Evolutionary conservation across 2,888 invertebrate species (phyloP), one percentile per base, ranked within the genome.

Genomic region (Drosophila robusta): DNA sequence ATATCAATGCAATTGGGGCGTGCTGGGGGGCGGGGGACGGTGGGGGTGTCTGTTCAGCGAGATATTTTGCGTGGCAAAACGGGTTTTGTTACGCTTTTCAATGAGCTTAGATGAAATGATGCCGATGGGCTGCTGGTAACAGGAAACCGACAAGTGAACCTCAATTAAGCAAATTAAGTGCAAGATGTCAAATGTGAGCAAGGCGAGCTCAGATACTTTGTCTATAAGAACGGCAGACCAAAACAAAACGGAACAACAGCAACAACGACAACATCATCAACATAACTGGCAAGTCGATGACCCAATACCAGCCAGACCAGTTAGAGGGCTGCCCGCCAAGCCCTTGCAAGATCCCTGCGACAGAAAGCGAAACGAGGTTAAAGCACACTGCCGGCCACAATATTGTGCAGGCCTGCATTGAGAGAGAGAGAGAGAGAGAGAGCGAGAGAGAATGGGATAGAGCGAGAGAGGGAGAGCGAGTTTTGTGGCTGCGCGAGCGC

Each of bases 331-430:
- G 87, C 89, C 61, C 45, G 52, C 52, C 60, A 58, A 58, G 61
- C 70, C 75, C 62, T 75, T 55, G 46, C 50, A 38, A 41, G 75
- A 52, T 64, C 69, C 67, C 68, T 44, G 38, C 49, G 36, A 49
- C 58, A 2, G 52, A 74, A 80, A 75, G 51, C 66, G 73, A 83
- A 83, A 83, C 84, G 78, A 89, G 89, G 89, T 85, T 87, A 87
- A 78, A 61, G 54, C 77, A 85, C 89, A 85, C 66, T 84, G 47
- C 7, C 5, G 77, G 38, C 56, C 52, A 58, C 56, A 70, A 72
- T 46, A 58, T 58, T 69, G 45, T 42, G 54, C 61, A 51, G 9
- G 50, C 18, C 1, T 4, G 16, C 29, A 18, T n/a, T 8, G 16
- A 45, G 24, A 8, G 34, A 11, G 29, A 42, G 46, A 18, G 50